phyloP scores from a whole-genome alignment of 2,797 vertebrate genomes.

The Craterocephalus amniculus region DNA sequence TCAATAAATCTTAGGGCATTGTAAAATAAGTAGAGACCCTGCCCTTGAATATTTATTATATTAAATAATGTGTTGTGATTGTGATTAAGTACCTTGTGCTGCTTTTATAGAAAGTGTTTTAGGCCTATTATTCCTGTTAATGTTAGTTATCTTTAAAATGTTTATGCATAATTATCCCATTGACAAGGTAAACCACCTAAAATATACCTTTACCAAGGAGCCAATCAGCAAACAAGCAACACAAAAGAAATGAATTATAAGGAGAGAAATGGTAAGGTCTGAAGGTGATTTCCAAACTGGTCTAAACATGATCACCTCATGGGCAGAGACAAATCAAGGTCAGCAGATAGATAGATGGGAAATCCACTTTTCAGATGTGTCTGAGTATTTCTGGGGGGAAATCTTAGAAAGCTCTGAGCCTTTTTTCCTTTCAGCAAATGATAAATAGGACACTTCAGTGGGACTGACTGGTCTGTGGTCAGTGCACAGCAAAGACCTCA shows the following conservation, averaged over 20 bases:
- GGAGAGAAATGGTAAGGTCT: background rate
- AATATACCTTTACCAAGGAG: background rate
- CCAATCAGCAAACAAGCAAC: background rate
- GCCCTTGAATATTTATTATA: too few relatives aligned
- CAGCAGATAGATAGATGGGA: slow-evolving; percentile 18
- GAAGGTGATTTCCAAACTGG: slow-evolving; percentile 28
- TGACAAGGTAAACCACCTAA: background rate
- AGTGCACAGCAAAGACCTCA: slow-evolving; percentile 45
- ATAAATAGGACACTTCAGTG: slow-evolving; percentile 48
- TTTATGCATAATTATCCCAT: background rate
- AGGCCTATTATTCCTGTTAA: background rate
- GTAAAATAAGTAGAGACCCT: too few relatives aligned
- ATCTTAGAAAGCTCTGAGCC: slow-evolving; percentile 25
- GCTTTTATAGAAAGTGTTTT: background rate
- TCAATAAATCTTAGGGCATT: too few relatives aligned
- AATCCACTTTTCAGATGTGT: slow-evolving; percentile 12
- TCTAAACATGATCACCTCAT: slow-evolving; percentile 23
- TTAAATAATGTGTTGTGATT: too few relatives aligned
- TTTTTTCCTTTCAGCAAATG: slow-evolving; percentile 42
- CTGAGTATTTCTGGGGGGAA: slow-evolving; percentile 29
- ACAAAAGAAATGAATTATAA: background rate
- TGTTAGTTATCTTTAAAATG: background rate
- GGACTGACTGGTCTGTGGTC: slow-evolving; percentile 45
- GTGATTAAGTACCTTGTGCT: background rate
- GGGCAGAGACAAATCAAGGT: slow-evolving; percentile 18